Percentiles rank a stretch among this genome's conserved stretches.
Conservation (phyloP, 2,113 vertebrate species). For the Asarcornis scutulata region DNA sequence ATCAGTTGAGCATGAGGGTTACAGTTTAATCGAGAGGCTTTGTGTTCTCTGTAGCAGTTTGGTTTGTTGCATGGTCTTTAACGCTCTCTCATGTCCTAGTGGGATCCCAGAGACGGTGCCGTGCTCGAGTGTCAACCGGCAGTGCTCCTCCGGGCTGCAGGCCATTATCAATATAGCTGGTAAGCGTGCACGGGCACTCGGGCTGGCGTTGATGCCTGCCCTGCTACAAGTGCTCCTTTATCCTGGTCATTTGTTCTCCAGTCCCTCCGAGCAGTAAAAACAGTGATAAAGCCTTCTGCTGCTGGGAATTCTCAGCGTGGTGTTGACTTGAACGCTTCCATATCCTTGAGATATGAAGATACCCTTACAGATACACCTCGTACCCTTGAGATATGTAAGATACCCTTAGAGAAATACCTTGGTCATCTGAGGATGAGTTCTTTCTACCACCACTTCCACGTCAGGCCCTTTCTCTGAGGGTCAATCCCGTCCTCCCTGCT, state of each 20-base stretch:
- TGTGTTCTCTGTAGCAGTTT: neutral
- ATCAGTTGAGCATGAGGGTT: neutral
- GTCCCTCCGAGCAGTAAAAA: neutral
- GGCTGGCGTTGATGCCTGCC: rapidly evolving
- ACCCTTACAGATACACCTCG: too few species aligned
- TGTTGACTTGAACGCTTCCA: neutral
- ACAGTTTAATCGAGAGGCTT: neutral
- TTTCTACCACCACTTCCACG: neutral
- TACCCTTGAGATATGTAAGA: too few species aligned
- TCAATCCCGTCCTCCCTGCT: neutral
- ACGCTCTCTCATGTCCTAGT: constrained; percentile 62
- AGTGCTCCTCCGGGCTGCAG: constrained; percentile 93
- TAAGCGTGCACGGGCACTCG: constrained; percentile 25
- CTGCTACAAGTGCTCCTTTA: neutral
- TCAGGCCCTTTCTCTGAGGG: neutral
- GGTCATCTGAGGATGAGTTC: neutral
- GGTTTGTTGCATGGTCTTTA: neutral
- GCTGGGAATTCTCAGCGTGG: neutral
- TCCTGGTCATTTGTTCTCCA: neutral
- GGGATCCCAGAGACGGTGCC: constrained; percentile 91
- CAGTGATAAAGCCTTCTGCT: neutral
- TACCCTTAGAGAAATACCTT: neutral
- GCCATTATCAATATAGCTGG: constrained; percentile 91
- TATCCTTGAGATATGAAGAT: too few species aligned
- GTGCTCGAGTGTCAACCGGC: constrained; percentile 85